phyloP scores from a whole-genome alignment of 2,797 vertebrate species.

The Podargus strigoides region DNA sequence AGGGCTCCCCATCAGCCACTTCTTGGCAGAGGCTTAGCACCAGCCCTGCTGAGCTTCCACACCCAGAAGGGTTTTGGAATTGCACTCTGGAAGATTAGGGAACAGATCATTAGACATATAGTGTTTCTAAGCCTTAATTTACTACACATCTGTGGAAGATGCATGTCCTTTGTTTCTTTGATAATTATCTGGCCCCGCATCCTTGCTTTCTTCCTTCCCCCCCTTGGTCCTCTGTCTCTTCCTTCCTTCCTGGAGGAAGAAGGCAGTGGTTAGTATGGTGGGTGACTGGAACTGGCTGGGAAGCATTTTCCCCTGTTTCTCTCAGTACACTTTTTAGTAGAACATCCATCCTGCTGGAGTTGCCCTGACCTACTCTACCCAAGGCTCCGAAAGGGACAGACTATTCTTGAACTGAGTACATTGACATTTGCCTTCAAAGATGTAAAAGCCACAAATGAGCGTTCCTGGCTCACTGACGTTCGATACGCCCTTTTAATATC shows the following conservation, averaged over 20 bases:
- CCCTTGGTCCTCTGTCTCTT: background rate
- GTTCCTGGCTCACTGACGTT: background rate
- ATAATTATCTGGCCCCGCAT: background rate
- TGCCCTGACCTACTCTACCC: background rate
- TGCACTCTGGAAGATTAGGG: background rate
- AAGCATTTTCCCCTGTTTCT: background rate
- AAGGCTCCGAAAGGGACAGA: background rate
- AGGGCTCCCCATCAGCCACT: fast-evolving
- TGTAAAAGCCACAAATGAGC: background rate
- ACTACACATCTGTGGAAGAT: fast-evolving
- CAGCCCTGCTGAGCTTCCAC: background rate
- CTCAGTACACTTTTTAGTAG: background rate
- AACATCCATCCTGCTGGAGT: background rate
- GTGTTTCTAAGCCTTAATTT: background rate
- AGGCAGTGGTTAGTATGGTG: background rate
- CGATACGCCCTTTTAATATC: background rate
- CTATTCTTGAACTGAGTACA: background rate
- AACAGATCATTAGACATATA: background rate
- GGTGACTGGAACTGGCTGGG: background rate
- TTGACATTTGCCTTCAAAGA: background rate
- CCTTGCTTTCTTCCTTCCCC: background rate
- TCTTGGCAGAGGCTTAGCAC: background rate
- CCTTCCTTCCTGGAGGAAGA: background rate
- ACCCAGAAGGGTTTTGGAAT: background rate
- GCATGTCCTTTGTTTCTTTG: background rate